Base-by-base conservation (phyloP, 2,113 vertebrate species). In the Oenanthe melanoleuca region DNA sequence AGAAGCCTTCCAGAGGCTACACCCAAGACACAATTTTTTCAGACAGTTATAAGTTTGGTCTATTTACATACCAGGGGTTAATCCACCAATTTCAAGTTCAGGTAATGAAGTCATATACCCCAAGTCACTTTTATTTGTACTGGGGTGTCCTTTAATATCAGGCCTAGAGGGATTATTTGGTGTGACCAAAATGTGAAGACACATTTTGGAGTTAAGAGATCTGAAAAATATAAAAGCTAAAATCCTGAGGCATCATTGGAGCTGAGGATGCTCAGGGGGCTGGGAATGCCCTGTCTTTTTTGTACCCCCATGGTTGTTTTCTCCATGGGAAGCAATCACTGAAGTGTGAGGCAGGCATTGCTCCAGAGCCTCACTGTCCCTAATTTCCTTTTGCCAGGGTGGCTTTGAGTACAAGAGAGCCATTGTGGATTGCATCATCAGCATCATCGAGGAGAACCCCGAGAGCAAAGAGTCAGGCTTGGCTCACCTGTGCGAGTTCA, bases 351-450 rank as follows among this genome's bases (percentile, higher is more conserved):
- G 33, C 22, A 88, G 13, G 24, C 23, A 25, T 50, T 25, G 23
- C 40, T 40, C 40, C 40, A 40, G 40, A 40, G 40, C 11, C 34
- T 37, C 34, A 95, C 50, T 17, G 40, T 52, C 66, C 65, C 72
- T 9, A 6, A 5, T 37, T 57, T 49, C 74, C 73, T 31, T 70
- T 44, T 50, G 20, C 31, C 97, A 99, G 99, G 99, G 99, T 5
- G 99, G 99, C n/a, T 99, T 99, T 47, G 99, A 99, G 44, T 99
- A 99, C 97, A 99, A 99, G 93, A 98, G 99, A 9, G 99, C 99
- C 95, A 99, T 99, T 6, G 99, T 99, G 88, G 99, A 99, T 96
- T 99, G 99, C 77, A 99, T 99, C 59, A 99, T 99, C 95, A 97
- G 98, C 97, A 99, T 99, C 96, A 99, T 99, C 11, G 99, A 99